Percentiles rank a stretch among this genome's conserved stretches.
phyloP scores from a whole-genome alignment of 2,888 invertebrate species.

The Ichneumoninae sp. region DNA sequence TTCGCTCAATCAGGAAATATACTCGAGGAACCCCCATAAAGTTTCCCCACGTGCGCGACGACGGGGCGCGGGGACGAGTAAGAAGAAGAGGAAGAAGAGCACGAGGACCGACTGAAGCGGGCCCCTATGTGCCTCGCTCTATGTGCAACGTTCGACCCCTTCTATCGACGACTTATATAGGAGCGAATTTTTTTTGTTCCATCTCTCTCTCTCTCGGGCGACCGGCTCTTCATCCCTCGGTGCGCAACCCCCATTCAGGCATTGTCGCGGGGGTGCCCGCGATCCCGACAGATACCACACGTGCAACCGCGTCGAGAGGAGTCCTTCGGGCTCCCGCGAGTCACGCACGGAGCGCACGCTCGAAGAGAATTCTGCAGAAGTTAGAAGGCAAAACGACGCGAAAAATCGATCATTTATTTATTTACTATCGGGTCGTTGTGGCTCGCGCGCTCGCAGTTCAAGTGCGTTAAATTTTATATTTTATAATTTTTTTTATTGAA shows the following conservation, averaged over 20 bases:
- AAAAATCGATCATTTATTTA: slow-evolving; percentile 2
- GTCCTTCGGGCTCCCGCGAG: slow-evolving; percentile 5
- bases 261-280: slow-evolving; percentile 63
- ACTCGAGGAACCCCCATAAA: slow-evolving; percentile 80
- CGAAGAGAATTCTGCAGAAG: not conserved
- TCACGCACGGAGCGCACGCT: not conserved
- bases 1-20: slow-evolving; percentile 83
- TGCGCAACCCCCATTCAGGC: slow-evolving; percentile 63
- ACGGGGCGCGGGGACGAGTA: slow-evolving; percentile 15
- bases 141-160: slow-evolving; percentile 43
- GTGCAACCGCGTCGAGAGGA: slow-evolving; percentile 29
- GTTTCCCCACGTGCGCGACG: slow-evolving; percentile 69
- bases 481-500: too few relatives aligned
- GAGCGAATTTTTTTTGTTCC: slow-evolving; percentile 23
- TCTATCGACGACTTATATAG: slow-evolving; percentile 56
- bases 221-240: slow-evolving; percentile 36
- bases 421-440: too few relatives aligned
- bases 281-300: slow-evolving; percentile 71
- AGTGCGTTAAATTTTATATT: too few relatives aligned
- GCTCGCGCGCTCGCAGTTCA: too few relatives aligned
- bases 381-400: not conserved
- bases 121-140: slow-evolving; percentile 75
- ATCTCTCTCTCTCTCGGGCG: slow-evolving; percentile 15
- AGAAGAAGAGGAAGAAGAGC: slow-evolving; percentile 45
- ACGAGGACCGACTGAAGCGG: slow-evolving; percentile 60